phyloP scores from a whole-genome alignment of 2,113 vertebrate genomes.

The Mesembrinibis cayennensis region DNA sequence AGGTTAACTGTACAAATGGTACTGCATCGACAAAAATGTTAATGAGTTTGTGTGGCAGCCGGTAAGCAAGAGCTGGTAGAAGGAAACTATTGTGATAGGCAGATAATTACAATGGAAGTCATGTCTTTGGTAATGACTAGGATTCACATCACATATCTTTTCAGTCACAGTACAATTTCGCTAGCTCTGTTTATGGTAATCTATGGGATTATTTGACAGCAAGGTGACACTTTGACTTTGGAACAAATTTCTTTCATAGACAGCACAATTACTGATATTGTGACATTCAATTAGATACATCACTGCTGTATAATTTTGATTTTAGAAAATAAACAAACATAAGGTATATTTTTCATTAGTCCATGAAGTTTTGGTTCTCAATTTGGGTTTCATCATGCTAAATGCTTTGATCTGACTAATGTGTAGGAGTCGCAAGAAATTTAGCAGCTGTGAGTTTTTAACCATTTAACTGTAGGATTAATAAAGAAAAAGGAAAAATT shows the following conservation, averaged over 20 bases:
- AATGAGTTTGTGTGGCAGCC: constrained; percentile 68
- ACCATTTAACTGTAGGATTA: background rate
- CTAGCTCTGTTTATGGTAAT: constrained; percentile 70
- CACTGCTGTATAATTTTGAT: constrained; percentile 1
- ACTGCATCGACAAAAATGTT: constrained; percentile 53
- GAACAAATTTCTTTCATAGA: constrained; percentile 68
- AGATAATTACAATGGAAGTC: constrained; percentile 73
- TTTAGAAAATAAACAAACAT: constrained; percentile 42
- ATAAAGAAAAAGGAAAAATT: background rate
- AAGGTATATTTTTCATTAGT: constrained; percentile 27
- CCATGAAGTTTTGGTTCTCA: background rate
- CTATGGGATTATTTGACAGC: constrained; percentile 75
- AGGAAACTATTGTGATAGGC: constrained; percentile 53
- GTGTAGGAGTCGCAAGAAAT: background rate
- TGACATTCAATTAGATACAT: constrained; percentile 64
- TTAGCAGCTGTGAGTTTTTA: background rate
- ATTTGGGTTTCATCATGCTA: background rate
- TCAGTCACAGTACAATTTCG: constrained; percentile 65
- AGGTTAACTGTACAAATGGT: constrained; percentile 68
- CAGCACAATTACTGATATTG: constrained; percentile 64
- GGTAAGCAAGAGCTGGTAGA: constrained; percentile 51
- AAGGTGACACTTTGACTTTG: constrained; percentile 77
- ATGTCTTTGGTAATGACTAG: constrained; percentile 65
- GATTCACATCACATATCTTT: constrained; percentile 74
- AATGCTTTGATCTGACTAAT: background rate